These are phyloP conservation scores for Porites lutea DNA, from an alignment of 64 coral and sea anemone genomes.

Conservation along the genomic window DNA sequence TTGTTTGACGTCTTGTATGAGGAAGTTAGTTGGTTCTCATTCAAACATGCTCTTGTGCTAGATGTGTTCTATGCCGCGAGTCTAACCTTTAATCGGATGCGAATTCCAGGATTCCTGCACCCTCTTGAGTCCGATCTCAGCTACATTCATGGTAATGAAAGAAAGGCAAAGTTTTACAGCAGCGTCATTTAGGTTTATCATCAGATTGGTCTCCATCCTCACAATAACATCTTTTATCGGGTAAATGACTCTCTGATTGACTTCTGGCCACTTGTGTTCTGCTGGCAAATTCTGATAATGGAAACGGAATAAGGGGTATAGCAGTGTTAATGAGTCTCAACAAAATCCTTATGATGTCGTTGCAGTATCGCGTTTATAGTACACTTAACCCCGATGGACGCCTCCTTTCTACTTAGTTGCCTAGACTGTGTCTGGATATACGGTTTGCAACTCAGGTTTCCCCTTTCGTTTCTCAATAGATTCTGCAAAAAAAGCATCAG, in stretches of 20 bases:
- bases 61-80: neutral
- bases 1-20: slow-evolving; percentile 11
- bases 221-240: slow-evolving; percentile 74
- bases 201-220: slow-evolving; percentile 55
- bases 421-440: slow-evolving; percentile 77
- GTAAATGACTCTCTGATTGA: slow-evolving; percentile 79
- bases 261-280: slow-evolving; percentile 82
- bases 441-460: slow-evolving; percentile 59
- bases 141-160: slow-evolving; percentile 75
- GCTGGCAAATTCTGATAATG: slow-evolving; percentile 68
- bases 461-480: slow-evolving; percentile 64
- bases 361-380: neutral
- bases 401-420: slow-evolving; percentile 45
- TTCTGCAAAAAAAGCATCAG: slow-evolving; percentile 80
- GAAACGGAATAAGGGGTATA: neutral
- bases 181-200: slow-evolving; percentile 53
- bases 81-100: slow-evolving; percentile 73
- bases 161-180: slow-evolving; percentile 57
- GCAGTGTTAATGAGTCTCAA: neutral
- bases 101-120: slow-evolving; percentile 59
- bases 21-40: neutral
- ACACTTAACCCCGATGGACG: slow-evolving; percentile 2
- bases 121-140: slow-evolving; percentile 57
- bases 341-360: neutral
- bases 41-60: neutral